Base-by-base conservation (phyloP, 2,113 vertebrate species). In the Poicephalus gulielmi region DNA sequence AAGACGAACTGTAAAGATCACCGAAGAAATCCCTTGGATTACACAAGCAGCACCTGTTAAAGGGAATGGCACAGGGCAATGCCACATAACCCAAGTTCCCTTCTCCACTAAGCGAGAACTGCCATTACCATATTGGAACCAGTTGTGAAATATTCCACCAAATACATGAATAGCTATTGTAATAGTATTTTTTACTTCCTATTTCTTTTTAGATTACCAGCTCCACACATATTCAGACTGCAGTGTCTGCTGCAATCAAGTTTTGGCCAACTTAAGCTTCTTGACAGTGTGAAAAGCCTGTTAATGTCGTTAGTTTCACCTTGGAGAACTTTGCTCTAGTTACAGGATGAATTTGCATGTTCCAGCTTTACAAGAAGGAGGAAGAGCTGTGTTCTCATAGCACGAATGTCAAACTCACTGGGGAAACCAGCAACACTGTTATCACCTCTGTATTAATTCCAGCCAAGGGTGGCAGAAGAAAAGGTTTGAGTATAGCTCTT, bases 101-200 rank as follows among this genome's bases (percentile, higher is more conserved):
- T 41, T n/a, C 33, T 24, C n/a, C n/a, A 50, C 68, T 69, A 49
- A 74, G 14, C 0, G 6, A 83, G 43, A 80, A 63, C 8, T 74
- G 63, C 31, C 17, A 55, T 63, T 92, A 69, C 75, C 95, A 7
- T 31, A 71, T 7, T 25, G 62, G 74, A 91, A 39, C 6, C 2
- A 18, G 52, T 52, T 94, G 76, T 86, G 92, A 97, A 97, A 96
- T 53, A 57, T 52, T 44, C 53, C 63, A 85, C 50, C 62, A 63
- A 89, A 68, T 41, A 91, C 33, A 91, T 17, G 11, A 77, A 80
- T 31, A 89, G 66, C 70, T 96, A 87, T 70, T 94, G 55, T 57
- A 96, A 97, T 25, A 86, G 37, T 16, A 91, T 70, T 86, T 83
- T 92, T 98, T 83, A 94, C 70, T 97, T 97, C 96, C 84, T 43